phyloP scores from a whole-genome alignment of 2,113 vertebrate species.

The Coracopsis vasa region DNA sequence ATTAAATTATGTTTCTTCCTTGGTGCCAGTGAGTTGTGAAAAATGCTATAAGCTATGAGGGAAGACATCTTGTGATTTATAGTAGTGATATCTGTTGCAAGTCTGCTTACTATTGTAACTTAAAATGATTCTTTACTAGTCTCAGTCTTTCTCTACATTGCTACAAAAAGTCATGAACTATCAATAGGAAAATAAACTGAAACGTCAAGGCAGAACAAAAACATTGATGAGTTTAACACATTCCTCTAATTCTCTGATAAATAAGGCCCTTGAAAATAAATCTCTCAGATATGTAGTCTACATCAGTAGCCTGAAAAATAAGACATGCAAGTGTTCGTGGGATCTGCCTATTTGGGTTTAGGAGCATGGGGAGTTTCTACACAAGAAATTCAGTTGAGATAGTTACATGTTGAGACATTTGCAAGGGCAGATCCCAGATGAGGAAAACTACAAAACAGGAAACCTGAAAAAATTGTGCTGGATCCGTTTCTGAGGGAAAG shows the following conservation, averaged over 20 bases:
- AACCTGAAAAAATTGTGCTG: neutral
- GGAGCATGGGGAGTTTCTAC: neutral
- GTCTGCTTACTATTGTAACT: neutral
- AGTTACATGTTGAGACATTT: neutral
- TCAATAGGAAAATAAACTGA: neutral
- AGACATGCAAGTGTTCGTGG: neutral
- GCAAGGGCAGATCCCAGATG: neutral
- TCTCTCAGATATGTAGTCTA: neutral
- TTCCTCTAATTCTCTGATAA: neutral
- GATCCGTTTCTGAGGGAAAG: neutral
- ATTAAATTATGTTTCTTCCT: slow-evolving; percentile 6
- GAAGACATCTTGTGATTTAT: slow-evolving; percentile 21
- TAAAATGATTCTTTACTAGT: neutral
- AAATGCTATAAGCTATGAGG: neutral
- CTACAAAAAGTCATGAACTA: neutral
- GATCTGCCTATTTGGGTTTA: neutral
- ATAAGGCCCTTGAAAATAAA: neutral
- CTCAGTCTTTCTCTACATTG: neutral
- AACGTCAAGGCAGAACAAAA: neutral
- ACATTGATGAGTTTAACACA: neutral
- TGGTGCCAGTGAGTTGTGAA: neutral
- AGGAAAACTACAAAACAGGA: neutral
- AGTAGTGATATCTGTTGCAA: neutral
- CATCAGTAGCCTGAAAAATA: neutral
- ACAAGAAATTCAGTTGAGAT: neutral